Percentiles rank a stretch among this genome's conserved stretches.
Evolutionary conservation across 2,797 vertebrate species (phyloP).

Genomic region (Lacerta bilineata): DNA sequence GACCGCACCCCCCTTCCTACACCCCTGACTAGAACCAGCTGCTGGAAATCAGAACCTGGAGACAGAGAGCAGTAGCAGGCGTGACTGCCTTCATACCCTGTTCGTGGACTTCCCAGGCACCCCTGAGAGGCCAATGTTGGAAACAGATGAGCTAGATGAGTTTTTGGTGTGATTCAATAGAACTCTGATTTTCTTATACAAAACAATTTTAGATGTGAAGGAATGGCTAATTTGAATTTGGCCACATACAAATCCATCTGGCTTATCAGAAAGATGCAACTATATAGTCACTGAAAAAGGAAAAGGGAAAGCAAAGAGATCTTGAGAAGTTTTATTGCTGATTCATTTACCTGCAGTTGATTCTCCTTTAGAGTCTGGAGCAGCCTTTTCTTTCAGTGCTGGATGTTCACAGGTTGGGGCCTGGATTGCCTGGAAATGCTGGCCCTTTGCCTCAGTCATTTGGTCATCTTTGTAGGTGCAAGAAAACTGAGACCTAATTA

Average conservation of each 20-base stretch:
- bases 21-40: no score
- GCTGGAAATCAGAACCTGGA: no score
- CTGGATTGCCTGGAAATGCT: conserved; percentile 77
- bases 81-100: neutral
- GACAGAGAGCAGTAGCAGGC: no score
- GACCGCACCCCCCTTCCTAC: no score
- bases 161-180: neutral
- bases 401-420: conserved; percentile 76
- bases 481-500: conserved; percentile 93
- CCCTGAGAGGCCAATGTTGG: neutral
- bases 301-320: neutral
- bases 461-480: conserved; percentile 90
- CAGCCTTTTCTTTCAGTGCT: conserved; percentile 72
- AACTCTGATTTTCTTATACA: neutral
- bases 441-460: conserved; percentile 73
- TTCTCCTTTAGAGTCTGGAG: conserved; percentile 49
- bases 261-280: no score
- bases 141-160: neutral
- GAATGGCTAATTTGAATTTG: neutral
- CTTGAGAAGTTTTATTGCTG: conserved; percentile 25
- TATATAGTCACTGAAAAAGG: neutral
- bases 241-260: neutral
- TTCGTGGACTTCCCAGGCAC: neutral
- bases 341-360: conserved; percentile 70
- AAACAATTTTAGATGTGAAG: neutral